These are phyloP conservation scores for Dolomedes plantarius DNA, from an alignment of 2,888 invertebrate genomes.

Conservation along the genomic window DNA sequence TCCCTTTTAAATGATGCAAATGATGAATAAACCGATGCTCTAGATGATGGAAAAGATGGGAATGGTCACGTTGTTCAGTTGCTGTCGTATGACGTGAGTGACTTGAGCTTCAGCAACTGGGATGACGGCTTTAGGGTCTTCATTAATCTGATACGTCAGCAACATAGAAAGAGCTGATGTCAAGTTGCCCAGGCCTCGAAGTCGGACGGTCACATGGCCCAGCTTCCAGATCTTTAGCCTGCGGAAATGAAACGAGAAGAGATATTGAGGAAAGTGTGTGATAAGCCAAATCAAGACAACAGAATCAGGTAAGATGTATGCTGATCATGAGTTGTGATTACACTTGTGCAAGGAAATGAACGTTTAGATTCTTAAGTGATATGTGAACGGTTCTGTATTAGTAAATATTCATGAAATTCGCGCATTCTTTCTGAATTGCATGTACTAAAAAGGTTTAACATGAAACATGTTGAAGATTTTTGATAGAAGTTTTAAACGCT, in stretches of 20 bases:
- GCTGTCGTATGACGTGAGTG: slow-evolving; percentile 69
- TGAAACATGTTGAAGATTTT: too few species aligned
- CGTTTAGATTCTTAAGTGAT: too few species aligned
- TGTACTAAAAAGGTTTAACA: too few species aligned
- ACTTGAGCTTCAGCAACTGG: slow-evolving; percentile 73
- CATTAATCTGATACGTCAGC: slow-evolving; percentile 71
- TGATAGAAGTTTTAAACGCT: too few species aligned
- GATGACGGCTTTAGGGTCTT: slow-evolving; percentile 73
- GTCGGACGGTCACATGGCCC: slow-evolving; percentile 72
- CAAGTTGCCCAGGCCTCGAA: slow-evolving; percentile 73
- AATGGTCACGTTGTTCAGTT: slow-evolving; percentile 73
- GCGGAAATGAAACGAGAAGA: neutral
- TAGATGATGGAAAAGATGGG: slow-evolving; percentile 74
- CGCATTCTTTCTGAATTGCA: too few species aligned
- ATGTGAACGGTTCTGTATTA: too few species aligned
- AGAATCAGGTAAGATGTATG: too few species aligned
- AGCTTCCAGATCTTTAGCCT: slow-evolving; percentile 73
- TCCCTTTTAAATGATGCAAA: too few species aligned
- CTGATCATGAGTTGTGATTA: too few species aligned
- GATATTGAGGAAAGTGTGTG: slow-evolving; percentile 33
- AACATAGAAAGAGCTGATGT: slow-evolving; percentile 74
- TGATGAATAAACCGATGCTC: neutral
- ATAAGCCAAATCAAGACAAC: too few species aligned
- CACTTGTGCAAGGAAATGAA: too few species aligned
- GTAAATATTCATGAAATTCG: too few species aligned